A percentile compares a stretch with the other conserved stretches of the same genome.
Evolutionary conservation across 2,888 invertebrate species (phyloP).

Genomic region (Trachelus tabidus): DNA sequence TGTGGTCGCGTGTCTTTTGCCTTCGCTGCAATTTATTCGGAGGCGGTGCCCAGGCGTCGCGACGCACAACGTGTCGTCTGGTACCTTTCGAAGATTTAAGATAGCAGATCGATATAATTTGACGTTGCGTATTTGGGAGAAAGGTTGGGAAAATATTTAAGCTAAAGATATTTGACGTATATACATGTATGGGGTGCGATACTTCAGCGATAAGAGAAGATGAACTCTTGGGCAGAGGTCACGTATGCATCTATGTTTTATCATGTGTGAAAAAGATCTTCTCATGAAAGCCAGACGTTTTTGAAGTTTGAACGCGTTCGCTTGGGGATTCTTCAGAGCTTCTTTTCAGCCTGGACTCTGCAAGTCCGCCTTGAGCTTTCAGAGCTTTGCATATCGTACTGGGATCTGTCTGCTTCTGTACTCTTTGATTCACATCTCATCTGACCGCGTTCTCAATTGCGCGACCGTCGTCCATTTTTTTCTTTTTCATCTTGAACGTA

Average conservation of each 20-base stretch:
- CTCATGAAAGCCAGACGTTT: slow-evolving; percentile 31
- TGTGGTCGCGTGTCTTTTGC: neutral
- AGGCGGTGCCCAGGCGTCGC: neutral
- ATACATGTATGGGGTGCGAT: neutral
- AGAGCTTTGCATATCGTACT: slow-evolving; percentile 49
- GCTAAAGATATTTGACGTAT: neutral
- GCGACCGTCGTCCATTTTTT: neutral
- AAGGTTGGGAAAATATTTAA: neutral
- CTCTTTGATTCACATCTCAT: slow-evolving; percentile 28
- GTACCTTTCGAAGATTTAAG: accelerated
- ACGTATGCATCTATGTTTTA: slow-evolving; percentile 32
- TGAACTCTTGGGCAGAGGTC: slow-evolving; percentile 23
- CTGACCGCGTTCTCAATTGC: slow-evolving; percentile 28
- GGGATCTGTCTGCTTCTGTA: slow-evolving; percentile 39
- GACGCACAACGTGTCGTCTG: neutral
- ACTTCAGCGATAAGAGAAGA: neutral
- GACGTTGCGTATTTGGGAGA: neutral
- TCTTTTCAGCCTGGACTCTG: slow-evolving; percentile 29
- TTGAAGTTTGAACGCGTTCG: slow-evolving; percentile 14
- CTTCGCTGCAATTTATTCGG: neutral
- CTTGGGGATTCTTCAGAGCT: slow-evolving; percentile 1
- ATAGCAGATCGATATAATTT: neutral
- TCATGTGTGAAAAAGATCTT: slow-evolving; percentile 7
- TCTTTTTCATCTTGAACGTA: neutral
- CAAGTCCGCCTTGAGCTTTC: slow-evolving; percentile 21